Evolutionary conservation across 2,797 vertebrate species (phyloP).

Genomic region (Danio aesculapii): DNA sequence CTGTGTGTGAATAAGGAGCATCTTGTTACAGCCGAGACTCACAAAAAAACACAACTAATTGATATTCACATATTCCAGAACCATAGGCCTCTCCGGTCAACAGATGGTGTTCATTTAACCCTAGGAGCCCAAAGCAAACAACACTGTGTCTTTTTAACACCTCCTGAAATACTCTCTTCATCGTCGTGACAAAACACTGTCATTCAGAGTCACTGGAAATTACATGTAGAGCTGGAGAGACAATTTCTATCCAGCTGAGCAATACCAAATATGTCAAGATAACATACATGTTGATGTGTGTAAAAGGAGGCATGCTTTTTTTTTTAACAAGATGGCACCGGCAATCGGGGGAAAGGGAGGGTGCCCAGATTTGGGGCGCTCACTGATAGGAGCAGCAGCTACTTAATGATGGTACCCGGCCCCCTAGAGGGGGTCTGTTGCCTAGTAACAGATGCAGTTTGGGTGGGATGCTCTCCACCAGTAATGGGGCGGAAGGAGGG

Average conservation of each 20-base stretch:
- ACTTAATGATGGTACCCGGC: slow-evolving; percentile 42
- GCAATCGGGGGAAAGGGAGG: neutral
- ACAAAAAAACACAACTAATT: slow-evolving; percentile 74
- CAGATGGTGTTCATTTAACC: slow-evolving; percentile 77
- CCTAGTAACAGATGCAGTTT: slow-evolving; percentile 77
- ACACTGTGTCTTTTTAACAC: slow-evolving; percentile 58
- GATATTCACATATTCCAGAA: slow-evolving; percentile 74
- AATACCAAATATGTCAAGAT: slow-evolving; percentile 33
- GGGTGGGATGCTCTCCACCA: slow-evolving; percentile 66
- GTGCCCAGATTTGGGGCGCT: neutral
- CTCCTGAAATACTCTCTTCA: slow-evolving; percentile 57
- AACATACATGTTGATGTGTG: slow-evolving; percentile 28
- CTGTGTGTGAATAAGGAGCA: slow-evolving; percentile 68
- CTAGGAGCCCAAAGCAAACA: slow-evolving; percentile 63
- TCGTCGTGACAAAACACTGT: slow-evolving; percentile 34
- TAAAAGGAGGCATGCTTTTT: slow-evolving; percentile 20
- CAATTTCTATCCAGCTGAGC: slow-evolving; percentile 44
- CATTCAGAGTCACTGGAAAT: slow-evolving; percentile 35
- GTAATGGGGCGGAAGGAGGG: slow-evolving; percentile 68
- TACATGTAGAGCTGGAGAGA: slow-evolving; percentile 37
- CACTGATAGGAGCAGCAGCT: slow-evolving; percentile 27
- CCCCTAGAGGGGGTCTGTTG: slow-evolving; percentile 67
- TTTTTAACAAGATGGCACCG: slow-evolving; percentile 12
- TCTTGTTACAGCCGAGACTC: slow-evolving; percentile 67
- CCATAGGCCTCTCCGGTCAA: slow-evolving; percentile 67